Percentiles rank a stretch among this genome's conserved stretches.
phyloP scores from a whole-genome alignment of 2,113 vertebrate genomes.

The Leiothrix lutea region DNA sequence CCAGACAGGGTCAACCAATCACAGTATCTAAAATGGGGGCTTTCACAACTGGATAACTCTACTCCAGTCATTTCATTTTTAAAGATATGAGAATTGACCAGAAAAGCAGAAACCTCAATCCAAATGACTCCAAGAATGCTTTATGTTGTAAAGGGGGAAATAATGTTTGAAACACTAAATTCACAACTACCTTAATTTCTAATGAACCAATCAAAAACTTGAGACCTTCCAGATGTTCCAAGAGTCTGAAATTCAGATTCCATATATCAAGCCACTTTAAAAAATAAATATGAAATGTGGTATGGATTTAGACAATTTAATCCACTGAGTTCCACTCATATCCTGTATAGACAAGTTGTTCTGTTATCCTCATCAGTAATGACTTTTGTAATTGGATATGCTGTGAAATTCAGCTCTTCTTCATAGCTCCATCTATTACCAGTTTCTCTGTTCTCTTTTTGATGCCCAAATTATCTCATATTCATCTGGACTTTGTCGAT shows the following conservation, averaged over 20 bases:
- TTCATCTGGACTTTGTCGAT: conserved; percentile 54
- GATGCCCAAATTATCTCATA: conserved; percentile 26
- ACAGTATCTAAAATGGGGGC: background rate
- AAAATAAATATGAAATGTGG: background rate
- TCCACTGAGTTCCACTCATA: background rate
- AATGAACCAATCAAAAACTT: background rate
- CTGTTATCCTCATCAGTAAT: background rate
- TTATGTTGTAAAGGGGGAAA: background rate
- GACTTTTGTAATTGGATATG: conserved; percentile 11
- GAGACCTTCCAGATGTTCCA: background rate
- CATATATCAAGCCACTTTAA: background rate
- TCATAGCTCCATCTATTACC: background rate
- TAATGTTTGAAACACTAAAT: background rate
- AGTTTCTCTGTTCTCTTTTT: conserved; percentile 12
- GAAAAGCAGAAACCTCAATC: background rate
- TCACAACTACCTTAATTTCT: background rate
- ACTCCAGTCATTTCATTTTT: background rate
- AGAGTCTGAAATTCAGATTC: background rate
- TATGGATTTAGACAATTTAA: conserved; percentile 3
- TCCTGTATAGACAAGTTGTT: background rate
- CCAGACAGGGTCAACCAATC: background rate
- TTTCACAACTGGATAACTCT: background rate
- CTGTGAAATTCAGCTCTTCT: conserved; percentile 39
- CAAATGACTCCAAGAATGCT: background rate
- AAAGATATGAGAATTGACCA: background rate